phyloP scores from a whole-genome alignment of 2,113 vertebrate genomes.

The Hyaena hyaena region DNA sequence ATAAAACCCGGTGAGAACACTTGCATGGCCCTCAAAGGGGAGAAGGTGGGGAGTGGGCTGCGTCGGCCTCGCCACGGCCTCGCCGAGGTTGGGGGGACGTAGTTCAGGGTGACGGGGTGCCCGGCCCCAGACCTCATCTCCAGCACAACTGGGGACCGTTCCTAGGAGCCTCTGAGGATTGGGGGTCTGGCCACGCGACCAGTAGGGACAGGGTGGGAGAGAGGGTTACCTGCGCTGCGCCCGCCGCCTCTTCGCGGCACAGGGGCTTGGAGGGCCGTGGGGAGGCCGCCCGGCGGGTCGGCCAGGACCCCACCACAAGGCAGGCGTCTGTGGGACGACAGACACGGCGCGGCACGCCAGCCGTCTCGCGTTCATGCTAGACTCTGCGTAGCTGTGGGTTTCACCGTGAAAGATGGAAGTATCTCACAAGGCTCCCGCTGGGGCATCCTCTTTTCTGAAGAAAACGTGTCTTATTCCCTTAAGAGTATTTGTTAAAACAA shows the following conservation, averaged over 20 bases:
- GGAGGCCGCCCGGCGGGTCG: rapidly evolving
- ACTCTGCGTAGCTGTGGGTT: neutral
- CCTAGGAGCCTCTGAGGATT: too few relatives aligned
- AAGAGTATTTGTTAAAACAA: neutral
- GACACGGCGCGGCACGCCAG: too few relatives aligned
- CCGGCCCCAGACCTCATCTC: neutral
- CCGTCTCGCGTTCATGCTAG: neutral
- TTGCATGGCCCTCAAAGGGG: rapidly evolving
- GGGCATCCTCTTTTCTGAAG: neutral
- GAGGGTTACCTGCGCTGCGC: too few relatives aligned
- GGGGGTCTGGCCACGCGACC: neutral
- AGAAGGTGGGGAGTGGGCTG: rapidly evolving
- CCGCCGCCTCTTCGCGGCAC: rapidly evolving
- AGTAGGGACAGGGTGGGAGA: rapidly evolving
- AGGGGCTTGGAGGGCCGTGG: neutral
- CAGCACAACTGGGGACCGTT: neutral
- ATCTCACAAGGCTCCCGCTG: neutral
- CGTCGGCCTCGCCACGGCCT: rapidly evolving
- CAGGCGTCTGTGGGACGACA: too few relatives aligned
- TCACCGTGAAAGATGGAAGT: neutral
- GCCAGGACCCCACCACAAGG: neutral
- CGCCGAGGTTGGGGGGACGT: neutral
- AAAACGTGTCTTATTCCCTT: neutral
- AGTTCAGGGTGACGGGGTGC: neutral
- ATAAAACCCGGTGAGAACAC: neutral